A percentile compares a stretch with the other conserved stretches of the same genome.
phyloP scores from a whole-genome alignment of 2,113 vertebrate species.

The Oncorhynchus kisutch region DNA sequence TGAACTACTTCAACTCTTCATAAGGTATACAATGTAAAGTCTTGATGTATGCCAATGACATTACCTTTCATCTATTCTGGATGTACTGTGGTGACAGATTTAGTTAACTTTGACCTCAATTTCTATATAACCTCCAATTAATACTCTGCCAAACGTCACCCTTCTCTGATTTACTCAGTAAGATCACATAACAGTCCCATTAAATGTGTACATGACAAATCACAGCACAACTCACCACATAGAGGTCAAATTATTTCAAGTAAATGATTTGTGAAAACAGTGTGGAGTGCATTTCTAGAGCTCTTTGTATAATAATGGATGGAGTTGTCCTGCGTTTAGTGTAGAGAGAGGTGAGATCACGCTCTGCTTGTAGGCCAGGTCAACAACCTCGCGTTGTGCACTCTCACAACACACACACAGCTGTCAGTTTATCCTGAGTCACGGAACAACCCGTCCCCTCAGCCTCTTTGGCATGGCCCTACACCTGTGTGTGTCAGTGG shows the following conservation, averaged over 20 bases:
- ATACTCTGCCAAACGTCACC: too few relatives aligned
- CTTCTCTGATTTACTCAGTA: too few relatives aligned
- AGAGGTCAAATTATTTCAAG: background rate
- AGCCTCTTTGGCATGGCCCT: background rate
- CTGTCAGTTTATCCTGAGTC: constrained; percentile 7
- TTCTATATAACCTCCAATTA: too few relatives aligned
- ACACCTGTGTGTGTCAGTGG: background rate
- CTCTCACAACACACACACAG: constrained; percentile 16
- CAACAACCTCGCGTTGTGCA: background rate
- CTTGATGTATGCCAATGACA: too few relatives aligned
- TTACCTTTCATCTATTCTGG: too few relatives aligned
- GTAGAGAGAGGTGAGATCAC: background rate
- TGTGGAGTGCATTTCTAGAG: background rate
- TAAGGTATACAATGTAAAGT: too few relatives aligned
- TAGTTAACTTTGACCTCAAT: too few relatives aligned
- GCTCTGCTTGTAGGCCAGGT: too few relatives aligned
- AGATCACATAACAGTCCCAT: background rate
- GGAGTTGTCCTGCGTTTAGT: background rate
- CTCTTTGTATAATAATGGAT: background rate
- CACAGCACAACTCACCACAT: background rate
- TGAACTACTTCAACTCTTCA: too few relatives aligned
- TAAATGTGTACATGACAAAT: background rate
- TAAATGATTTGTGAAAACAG: background rate
- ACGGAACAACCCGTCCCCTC: constrained; percentile 12
- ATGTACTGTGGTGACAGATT: too few relatives aligned